Percentiles rank a stretch among this genome's conserved stretches.
Evolutionary conservation across 2,888 invertebrate species (phyloP).

Genomic region (Tolmerus cingulatus): DNA sequence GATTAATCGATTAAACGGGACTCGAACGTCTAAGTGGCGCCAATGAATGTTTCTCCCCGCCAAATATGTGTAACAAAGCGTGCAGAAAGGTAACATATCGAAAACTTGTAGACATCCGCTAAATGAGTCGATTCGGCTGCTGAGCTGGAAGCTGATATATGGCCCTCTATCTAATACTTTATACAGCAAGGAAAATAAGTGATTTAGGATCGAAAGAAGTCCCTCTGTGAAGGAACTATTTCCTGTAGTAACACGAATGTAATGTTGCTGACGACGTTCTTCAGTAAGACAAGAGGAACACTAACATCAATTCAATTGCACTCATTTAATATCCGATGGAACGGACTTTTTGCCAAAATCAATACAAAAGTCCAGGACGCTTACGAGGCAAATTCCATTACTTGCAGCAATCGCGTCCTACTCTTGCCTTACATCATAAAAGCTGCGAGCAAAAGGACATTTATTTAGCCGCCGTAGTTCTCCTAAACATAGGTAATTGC

Average conservation of each 20-base stretch:
- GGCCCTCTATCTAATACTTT: conserved; percentile 24
- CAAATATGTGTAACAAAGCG: conserved; percentile 50
- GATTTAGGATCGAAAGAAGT: conserved; percentile 47
- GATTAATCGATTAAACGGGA: conserved; percentile 53
- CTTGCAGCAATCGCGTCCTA: neutral
- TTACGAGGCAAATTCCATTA: neutral
- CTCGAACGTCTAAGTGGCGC: conserved; percentile 53
- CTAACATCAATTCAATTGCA: conserved; percentile 34
- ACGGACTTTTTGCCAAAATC: conserved; percentile 9
- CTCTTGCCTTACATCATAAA: neutral
- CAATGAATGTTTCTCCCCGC: conserved; percentile 51
- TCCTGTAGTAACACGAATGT: conserved; percentile 42
- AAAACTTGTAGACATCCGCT: conserved; percentile 53
- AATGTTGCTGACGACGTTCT: conserved; percentile 39
- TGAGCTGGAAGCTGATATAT: conserved; percentile 51
- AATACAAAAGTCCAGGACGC: neutral
- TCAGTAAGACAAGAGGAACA: neutral
- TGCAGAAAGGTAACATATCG: conserved; percentile 52
- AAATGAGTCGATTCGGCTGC: conserved; percentile 52
- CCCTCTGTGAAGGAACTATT: conserved; percentile 45
- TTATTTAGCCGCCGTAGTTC: too few species aligned
- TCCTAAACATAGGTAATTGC: too few species aligned
- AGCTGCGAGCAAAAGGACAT: neutral
- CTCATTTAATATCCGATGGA: conserved; percentile 10
- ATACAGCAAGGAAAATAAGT: conserved; percentile 38